Evolutionary conservation across 23 tunicate species (phyloP).

Genomic region (Trididemnum clinides): DNA sequence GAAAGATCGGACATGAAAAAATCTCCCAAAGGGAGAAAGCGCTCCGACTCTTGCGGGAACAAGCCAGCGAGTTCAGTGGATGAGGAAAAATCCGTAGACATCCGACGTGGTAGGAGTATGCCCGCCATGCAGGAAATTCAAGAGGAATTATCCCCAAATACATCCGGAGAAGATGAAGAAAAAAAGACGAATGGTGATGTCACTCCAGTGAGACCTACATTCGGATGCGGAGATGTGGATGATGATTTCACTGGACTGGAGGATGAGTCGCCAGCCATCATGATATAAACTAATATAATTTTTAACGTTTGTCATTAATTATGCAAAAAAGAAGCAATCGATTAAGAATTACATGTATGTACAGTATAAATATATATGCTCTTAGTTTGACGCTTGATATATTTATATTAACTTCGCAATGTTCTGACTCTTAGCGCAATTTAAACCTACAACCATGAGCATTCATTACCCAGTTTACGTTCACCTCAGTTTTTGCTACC

Average conservation of each 20-base stretch:
- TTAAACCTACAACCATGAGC: no score
- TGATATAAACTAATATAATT: no score
- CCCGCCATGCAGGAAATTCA: constrained; percentile 28
- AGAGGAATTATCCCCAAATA: constrained; percentile 6
- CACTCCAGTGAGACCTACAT: constrained; percentile 4
- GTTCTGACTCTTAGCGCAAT: no score
- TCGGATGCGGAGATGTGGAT: constrained; percentile 49
- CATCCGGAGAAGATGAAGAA: neutral
- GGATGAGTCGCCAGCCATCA: constrained; percentile 45
- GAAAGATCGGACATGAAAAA: constrained; percentile 22
- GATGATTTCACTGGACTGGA: constrained; percentile 69
- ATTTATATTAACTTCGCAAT: no score
- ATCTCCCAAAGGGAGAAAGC: constrained; percentile 27
- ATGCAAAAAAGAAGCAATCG: no score
- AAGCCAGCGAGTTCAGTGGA: neutral
- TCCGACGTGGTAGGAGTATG: constrained; percentile 39
- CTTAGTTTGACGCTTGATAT: no score
- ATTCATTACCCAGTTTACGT: no score
- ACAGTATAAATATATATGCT: no score
- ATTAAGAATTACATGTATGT: no score
- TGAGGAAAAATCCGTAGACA: neutral
- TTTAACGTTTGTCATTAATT: no score
- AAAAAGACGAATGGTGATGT: neutral
- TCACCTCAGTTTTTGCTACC: no score
- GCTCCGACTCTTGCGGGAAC: constrained; percentile 35